Conservation (phyloP, 1,140 invertebrate species). For the Procambarus virginalis region DNA sequence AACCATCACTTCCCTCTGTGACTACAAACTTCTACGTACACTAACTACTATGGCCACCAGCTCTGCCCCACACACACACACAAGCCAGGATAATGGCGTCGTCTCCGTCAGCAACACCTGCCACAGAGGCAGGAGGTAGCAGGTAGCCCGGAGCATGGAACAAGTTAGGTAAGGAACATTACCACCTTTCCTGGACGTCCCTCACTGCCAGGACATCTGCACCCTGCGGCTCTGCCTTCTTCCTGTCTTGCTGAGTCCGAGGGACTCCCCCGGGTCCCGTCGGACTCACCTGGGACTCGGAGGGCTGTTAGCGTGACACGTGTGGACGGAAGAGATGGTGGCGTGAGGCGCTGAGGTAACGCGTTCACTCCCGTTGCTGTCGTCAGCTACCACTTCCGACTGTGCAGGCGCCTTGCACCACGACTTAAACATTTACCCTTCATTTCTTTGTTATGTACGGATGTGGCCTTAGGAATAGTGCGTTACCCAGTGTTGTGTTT, state of each 20-base stretch:
- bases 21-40: no score
- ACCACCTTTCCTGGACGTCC: no score
- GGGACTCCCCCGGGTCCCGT: background rate
- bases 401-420: no score
- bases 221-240: background rate
- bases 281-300: background rate
- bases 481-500: no score
- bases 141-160: no score
- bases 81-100: background rate
- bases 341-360: background rate
- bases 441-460: background rate
- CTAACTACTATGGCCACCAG: no score
- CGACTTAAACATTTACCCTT: no score
- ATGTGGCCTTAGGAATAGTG: background rate
- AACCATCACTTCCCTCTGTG: no score
- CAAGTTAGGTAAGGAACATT: no score
- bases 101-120: background rate
- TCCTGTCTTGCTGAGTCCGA: background rate
- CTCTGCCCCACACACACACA: no score
- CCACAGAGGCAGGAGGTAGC: background rate
- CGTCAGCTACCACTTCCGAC: no score
- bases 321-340: background rate
- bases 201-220: background rate
- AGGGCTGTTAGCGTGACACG: background rate
- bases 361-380: no score